These are phyloP conservation scores for Conger conger DNA, from an alignment of 2,113 vertebrate species.

Conservation along the genomic window DNA sequence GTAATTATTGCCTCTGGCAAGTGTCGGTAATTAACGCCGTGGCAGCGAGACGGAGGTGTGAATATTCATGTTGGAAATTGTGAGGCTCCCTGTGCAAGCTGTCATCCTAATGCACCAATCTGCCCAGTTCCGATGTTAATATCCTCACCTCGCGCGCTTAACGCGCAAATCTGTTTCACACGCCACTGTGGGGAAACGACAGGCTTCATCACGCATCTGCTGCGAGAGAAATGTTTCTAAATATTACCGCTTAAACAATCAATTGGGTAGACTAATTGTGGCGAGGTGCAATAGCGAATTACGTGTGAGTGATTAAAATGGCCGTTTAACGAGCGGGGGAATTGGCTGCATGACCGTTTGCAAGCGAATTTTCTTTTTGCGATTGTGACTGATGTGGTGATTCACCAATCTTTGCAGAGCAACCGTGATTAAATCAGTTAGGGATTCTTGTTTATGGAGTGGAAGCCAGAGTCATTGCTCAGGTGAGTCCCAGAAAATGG, in stretches of 20 bases:
- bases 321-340: neutral
- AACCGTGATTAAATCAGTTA: no score
- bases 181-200: neutral
- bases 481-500: no score
- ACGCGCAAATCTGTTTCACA: neutral
- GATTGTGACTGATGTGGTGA: no score
- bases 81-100: conserved; percentile 54
- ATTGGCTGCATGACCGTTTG: neutral
- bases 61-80: conserved; percentile 60
- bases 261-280: conserved; percentile 25
- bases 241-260: conserved; percentile 22
- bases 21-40: conserved; percentile 59
- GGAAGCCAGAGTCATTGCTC: no score
- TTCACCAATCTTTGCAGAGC: no score
- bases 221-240: conserved; percentile 38
- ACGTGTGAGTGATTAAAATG: conserved; percentile 21
- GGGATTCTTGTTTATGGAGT: no score
- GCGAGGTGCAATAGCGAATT: conserved; percentile 19
- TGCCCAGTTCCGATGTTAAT: conserved; percentile 55
- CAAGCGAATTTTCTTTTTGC: no score
- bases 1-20: conserved; percentile 54
- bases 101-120: conserved; percentile 47
- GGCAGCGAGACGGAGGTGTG: conserved; percentile 53
- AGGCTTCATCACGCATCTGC: neutral
- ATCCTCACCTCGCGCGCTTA: conserved; percentile 50